phyloP scores from a whole-genome alignment of 2,113 vertebrate species.

The Hippocampus zosterae region DNA sequence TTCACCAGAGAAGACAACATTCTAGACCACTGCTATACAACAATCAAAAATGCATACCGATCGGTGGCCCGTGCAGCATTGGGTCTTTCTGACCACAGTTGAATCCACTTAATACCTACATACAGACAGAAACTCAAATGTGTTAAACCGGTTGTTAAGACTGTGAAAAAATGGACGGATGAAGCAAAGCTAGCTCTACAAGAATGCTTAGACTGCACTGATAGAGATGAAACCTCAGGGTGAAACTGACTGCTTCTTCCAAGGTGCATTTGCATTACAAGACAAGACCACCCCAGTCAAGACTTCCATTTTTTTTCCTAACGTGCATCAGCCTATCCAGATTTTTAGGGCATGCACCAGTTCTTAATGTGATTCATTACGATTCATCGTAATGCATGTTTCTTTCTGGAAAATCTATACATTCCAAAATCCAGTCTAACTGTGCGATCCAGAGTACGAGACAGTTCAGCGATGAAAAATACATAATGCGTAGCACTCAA shows the following conservation, averaged over 20 bases:
- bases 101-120: too few relatives aligned
- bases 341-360: background rate
- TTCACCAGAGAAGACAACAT: too few relatives aligned
- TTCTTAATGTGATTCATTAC: background rate
- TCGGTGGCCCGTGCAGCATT: too few relatives aligned
- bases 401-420: background rate
- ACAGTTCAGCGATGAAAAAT: background rate
- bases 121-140: too few relatives aligned
- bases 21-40: too few relatives aligned
- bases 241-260: conserved; percentile 19
- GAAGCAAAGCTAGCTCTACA: too few relatives aligned
- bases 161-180: too few relatives aligned
- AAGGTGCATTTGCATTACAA: conserved; percentile 22
- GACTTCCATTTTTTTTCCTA: background rate
- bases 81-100: too few relatives aligned
- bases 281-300: conserved; percentile 12
- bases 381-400: background rate
- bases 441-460: background rate
- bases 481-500: background rate
- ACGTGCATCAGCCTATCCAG: too few relatives aligned
- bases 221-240: conserved; percentile 12
- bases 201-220: too few relatives aligned
- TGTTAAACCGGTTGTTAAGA: too few relatives aligned
- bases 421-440: background rate
- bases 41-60: too few relatives aligned